A percentile compares a stretch with the other conserved stretches of the same genome.
phyloP scores from a whole-genome alignment of 1,140 invertebrate species.

The Metopolophium dirhodum region DNA sequence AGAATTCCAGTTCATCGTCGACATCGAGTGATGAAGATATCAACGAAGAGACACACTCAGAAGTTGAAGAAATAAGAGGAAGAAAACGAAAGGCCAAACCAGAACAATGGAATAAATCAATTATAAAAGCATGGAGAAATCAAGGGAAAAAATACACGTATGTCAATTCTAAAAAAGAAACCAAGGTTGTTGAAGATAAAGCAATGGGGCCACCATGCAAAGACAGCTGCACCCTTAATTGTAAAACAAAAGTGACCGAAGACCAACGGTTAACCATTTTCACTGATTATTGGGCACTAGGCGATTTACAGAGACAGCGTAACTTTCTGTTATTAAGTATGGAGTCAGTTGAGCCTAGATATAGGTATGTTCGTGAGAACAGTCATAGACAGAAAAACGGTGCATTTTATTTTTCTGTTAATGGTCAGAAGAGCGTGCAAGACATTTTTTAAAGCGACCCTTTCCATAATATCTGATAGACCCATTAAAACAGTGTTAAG shows the following conservation, averaged over 20 bases:
- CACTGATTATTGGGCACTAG: constrained; percentile 18
- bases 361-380: constrained; percentile 25
- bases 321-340: constrained; percentile 23
- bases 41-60: neutral
- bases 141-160: constrained; percentile 12
- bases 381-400: constrained; percentile 21
- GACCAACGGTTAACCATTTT: constrained; percentile 22
- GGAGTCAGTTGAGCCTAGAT: constrained; percentile 18
- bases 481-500: constrained; percentile 21
- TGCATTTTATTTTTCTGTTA: constrained; percentile 47
- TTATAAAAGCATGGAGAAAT: constrained; percentile 23
- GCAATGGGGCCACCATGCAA: neutral
- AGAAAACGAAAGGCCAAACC: constrained; percentile 33
- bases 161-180: constrained; percentile 23
- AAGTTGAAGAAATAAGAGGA: constrained; percentile 20
- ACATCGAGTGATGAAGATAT: neutral
- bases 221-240: neutral
- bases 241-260: neutral
- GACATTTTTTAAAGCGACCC: constrained; percentile 45
- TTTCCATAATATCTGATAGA: constrained; percentile 36
- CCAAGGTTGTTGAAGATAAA: constrained; percentile 24
- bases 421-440: constrained; percentile 35
- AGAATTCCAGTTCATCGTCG: constrained; percentile 37
- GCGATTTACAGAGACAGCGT: constrained; percentile 28
- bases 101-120: neutral